These are phyloP conservation scores for Leptinotarsa defecta DNA, from an alignment of 1,140 invertebrate species.

Conservation along the genomic window DNA sequence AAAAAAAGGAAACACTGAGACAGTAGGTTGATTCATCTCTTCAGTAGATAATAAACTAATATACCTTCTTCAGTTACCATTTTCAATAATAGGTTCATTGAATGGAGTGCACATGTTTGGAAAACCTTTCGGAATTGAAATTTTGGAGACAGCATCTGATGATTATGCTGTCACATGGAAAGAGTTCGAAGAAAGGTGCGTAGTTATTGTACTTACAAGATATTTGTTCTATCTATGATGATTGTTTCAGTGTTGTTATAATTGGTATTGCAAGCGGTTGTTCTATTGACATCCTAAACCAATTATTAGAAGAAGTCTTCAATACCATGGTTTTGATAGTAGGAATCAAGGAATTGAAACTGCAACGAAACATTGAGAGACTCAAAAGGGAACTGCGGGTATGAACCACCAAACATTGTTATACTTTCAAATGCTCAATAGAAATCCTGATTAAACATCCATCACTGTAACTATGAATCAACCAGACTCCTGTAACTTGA, in stretches of 20 bases:
- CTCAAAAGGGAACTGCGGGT: conserved; percentile 78
- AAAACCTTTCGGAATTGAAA: conserved; percentile 69
- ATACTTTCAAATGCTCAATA: neutral
- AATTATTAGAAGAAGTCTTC: conserved; percentile 73
- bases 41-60: neutral
- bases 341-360: conserved; percentile 76
- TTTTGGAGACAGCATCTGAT: conserved; percentile 69
- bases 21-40: conserved; percentile 57
- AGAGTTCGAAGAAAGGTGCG: conserved; percentile 63
- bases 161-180: conserved; percentile 77
- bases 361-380: conserved; percentile 75
- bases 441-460: neutral
- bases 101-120: conserved; percentile 86
- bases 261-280: conserved; percentile 70
- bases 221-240: neutral
- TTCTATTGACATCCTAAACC: conserved; percentile 64
- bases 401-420: neutral
- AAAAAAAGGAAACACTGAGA: conserved; percentile 69
- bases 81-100: conserved; percentile 77
- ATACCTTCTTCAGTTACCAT: conserved; percentile 67
- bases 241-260: conserved; percentile 63
- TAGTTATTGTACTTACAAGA: neutral
- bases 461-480: too few species aligned
- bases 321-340: conserved; percentile 76
- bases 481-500: too few species aligned